Evolutionary conservation across 2,888 invertebrate species (phyloP), one percentile per base, ranked within the genome.

Genomic region (Lasioglossum vierecki): DNA sequence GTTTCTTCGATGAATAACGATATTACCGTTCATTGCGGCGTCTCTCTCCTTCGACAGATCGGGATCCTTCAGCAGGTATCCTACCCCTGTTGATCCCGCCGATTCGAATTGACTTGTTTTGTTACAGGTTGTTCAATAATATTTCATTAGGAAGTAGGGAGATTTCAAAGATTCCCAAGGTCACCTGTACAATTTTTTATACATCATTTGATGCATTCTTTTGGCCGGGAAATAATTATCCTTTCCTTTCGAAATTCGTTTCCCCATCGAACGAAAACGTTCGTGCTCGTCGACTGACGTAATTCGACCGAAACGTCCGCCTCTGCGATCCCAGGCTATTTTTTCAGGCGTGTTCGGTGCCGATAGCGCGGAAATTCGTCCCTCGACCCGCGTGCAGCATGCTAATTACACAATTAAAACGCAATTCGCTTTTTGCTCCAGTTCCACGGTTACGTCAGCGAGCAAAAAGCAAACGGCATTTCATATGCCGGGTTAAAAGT

Each of bases 401-500:
- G 76, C 80, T 76, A 81, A 72, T 81, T 77, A 41, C 72, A 26
- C 53, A 71, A 80, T 71, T 68, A 71, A 80, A 75, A 76, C 71
- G 75, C 80, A 70, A 73, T 71, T 53, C 72, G 71, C 80, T 80
- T 79, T 80, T 76, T 79, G 46, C 53, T 80, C 75, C 76, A 39
- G 63, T 72, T 72, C 66, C 80, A 53, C 53, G 75, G 71, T 80
- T 83, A 70, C 83, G 84, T 77, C 70, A 83, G 60, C 73, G 68
- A 60, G 74, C 74, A 83, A 83, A 84, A 84, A 83, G 74, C 77
- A 26, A 78, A 71, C 83, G 41, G 41, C 83, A 26, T 78, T 83
- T 83, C 71, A 79, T 46, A 53, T 30, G 79, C 60, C 71, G 84
- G 79, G 84, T 84, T 84, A 84, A 84, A 84, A 79, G 84, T 79